phyloP scores from a whole-genome alignment of 2,113 vertebrate species.

The Pteropus alecto region DNA sequence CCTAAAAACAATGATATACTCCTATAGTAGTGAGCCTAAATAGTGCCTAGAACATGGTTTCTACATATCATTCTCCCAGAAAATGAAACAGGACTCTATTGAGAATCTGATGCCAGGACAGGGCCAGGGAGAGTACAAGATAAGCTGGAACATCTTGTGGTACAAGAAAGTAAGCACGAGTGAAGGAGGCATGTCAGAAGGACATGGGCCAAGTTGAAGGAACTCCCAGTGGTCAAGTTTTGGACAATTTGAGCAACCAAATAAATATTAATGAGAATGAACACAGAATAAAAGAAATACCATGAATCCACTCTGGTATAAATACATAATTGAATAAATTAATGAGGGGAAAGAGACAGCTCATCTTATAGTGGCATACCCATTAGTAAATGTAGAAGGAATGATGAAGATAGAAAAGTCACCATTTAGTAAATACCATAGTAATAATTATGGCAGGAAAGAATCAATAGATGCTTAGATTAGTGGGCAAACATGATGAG shows the following conservation, averaged over 20 bases:
- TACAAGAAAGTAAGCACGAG: background rate
- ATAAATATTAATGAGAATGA: background rate
- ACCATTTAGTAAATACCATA: background rate
- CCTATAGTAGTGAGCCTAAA: background rate
- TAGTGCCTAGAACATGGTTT: background rate
- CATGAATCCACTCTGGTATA: background rate
- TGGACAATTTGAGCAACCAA: background rate
- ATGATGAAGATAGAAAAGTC: background rate
- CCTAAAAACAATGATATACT: background rate
- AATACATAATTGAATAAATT: background rate
- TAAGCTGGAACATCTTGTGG: background rate
- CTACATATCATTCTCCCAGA: background rate
- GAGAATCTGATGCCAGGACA: background rate
- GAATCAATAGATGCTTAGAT: background rate
- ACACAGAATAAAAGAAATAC: background rate
- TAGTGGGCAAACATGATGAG: background rate
- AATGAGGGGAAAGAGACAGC: background rate
- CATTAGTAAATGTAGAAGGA: background rate
- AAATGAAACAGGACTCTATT: background rate
- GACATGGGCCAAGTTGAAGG: background rate
- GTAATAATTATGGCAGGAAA: background rate
- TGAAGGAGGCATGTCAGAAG: background rate
- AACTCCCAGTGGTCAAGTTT: background rate
- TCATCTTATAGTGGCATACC: background rate
- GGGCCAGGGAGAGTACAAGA: background rate